Evolutionary conservation across 2,888 invertebrate species (phyloP).

Genomic region (Hyposoter didymator): DNA sequence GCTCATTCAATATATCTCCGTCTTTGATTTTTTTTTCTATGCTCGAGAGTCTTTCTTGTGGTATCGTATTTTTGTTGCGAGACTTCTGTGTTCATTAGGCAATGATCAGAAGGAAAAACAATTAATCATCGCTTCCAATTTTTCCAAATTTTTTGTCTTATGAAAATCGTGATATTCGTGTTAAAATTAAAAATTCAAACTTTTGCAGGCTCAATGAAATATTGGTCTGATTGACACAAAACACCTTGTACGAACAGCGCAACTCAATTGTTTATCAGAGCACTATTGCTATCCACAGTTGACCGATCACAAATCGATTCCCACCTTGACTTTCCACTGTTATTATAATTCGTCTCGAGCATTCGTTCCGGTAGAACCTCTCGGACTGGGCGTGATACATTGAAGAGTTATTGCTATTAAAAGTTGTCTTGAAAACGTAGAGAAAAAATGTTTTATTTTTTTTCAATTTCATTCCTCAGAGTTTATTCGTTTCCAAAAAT

Average conservation of each 20-base stretch:
- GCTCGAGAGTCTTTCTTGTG: background rate
- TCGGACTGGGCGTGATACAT: background rate
- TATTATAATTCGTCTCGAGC: slow-evolving; percentile 48
- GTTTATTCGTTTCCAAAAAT: background rate
- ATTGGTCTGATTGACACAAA: background rate
- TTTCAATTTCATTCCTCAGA: background rate
- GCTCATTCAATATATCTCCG: background rate
- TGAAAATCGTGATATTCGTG: background rate
- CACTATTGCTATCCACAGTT: background rate
- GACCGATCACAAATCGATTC: slow-evolving; percentile 36
- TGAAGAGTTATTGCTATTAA: slow-evolving; percentile 9
- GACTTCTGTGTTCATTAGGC: background rate
- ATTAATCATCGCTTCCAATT: background rate
- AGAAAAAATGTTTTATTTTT: background rate
- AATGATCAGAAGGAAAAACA: background rate
- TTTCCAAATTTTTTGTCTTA: background rate
- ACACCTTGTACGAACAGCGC: background rate
- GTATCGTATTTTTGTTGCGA: background rate
- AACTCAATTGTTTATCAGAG: slow-evolving; percentile 1
- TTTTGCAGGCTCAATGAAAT: background rate
- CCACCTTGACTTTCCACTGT: slow-evolving; percentile 30
- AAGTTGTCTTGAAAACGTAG: background rate
- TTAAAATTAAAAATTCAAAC: background rate
- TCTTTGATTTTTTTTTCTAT: background rate
- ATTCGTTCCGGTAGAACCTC: slow-evolving; percentile 37